Percentiles rank a stretch among this genome's conserved stretches.
Conservation (phyloP, 2,797 vertebrate species). For the Sebastolobus alascanus region DNA sequence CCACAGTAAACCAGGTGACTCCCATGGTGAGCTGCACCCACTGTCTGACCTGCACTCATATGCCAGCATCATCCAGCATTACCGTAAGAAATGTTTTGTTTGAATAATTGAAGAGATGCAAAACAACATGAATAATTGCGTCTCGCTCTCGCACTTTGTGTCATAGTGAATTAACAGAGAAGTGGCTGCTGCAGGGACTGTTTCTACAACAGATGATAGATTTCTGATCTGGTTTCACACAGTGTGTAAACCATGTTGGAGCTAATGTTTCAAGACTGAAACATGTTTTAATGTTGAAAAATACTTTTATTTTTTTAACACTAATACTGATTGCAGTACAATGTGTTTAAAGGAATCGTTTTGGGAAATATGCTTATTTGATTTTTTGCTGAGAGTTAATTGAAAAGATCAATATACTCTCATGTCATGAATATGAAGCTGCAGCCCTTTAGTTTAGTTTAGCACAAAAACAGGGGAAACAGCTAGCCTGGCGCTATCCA, state of each 20-base stretch:
- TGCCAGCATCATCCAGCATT: conserved; percentile 48
- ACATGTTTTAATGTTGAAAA: neutral
- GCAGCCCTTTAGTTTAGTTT: neutral
- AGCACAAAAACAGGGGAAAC: neutral
- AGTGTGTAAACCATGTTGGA: neutral
- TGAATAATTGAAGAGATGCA: conserved; percentile 82
- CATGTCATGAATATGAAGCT: neutral
- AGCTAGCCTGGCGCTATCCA: too few relatives aligned
- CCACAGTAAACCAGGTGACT: conserved; percentile 48
- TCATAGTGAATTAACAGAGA: conserved; percentile 72
- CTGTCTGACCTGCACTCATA: conserved; percentile 23
- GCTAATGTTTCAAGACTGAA: neutral
- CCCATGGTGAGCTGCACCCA: conserved; percentile 26
- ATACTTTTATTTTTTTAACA: neutral
- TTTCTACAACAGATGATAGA: conserved; percentile 36
- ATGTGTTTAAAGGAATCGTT: neutral
- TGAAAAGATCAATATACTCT: neutral
- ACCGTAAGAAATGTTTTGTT: conserved; percentile 61
- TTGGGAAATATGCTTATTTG: neutral
- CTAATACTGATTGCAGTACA: neutral
- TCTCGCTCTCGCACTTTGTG: conserved; percentile 65
- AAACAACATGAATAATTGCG: conserved; percentile 82
- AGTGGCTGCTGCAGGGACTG: conserved; percentile 31
- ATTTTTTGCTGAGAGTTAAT: neutral
- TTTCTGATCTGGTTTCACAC: conserved; percentile 10